Evolutionary conservation across 2,888 invertebrate species (phyloP).

Genomic region (Panopea generosa): DNA sequence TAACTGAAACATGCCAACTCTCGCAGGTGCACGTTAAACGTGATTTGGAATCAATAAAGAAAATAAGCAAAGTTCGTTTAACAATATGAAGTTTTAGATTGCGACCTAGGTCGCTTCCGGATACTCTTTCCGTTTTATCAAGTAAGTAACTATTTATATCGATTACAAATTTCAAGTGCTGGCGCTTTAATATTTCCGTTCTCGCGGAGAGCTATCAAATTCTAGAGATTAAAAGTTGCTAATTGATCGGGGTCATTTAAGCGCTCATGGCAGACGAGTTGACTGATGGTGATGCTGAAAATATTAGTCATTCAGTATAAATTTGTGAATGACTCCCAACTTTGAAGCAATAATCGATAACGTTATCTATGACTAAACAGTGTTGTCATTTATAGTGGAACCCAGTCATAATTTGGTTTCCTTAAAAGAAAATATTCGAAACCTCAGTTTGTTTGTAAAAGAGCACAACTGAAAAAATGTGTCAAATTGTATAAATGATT

Average conservation of each 20-base stretch:
- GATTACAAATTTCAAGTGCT: neutral
- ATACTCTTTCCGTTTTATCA: slow-evolving; percentile 40
- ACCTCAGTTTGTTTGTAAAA: too few relatives aligned
- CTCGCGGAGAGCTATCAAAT: neutral
- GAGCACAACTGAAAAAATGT: too few relatives aligned
- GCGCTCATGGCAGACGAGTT: slow-evolving; percentile 37
- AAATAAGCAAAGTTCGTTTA: neutral
- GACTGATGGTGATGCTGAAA: slow-evolving; percentile 41
- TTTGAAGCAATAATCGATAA: slow-evolving; percentile 24
- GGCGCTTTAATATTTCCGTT: neutral
- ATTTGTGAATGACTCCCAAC: slow-evolving; percentile 25
- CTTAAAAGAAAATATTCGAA: too few relatives aligned
- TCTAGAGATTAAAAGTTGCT: slow-evolving; percentile 15
- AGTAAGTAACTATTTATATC: slow-evolving; percentile 45
- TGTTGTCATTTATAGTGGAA: neutral
- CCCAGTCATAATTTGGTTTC: too few relatives aligned
- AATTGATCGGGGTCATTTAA: slow-evolving; percentile 46
- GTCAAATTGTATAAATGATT: too few relatives aligned
- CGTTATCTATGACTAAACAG: neutral
- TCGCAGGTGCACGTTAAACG: slow-evolving; percentile 10
- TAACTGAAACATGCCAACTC: neutral
- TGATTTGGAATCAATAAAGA: slow-evolving; percentile 16
- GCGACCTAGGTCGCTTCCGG: slow-evolving; percentile 46
- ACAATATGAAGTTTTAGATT: slow-evolving; percentile 43
- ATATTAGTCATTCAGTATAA: slow-evolving; percentile 39